Percentiles rank a stretch among this genome's conserved stretches.
These are phyloP conservation scores for Sinopyrophorus schimmeli DNA, from an alignment of 2,888 invertebrate genomes.

Conservation along the genomic window DNA sequence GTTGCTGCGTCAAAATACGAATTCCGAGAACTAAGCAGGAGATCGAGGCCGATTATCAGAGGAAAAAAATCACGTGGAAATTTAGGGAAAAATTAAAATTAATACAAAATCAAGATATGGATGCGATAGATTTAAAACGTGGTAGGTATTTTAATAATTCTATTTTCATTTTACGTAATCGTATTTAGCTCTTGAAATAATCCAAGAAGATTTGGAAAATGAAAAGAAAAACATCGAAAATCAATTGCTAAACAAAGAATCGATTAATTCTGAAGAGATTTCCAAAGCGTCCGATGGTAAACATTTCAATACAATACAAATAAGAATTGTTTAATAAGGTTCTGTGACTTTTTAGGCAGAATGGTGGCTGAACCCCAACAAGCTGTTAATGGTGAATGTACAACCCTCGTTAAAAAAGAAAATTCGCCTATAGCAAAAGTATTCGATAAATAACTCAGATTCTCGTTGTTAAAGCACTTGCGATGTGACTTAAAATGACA, in stretches of 20 bases:
- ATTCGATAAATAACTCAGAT: no score
- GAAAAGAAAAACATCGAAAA: constrained; percentile 56
- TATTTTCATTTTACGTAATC: constrained; percentile 3
- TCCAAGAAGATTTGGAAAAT: constrained; percentile 65
- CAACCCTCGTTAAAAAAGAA: no score
- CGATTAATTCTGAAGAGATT: no score
- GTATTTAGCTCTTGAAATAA: constrained; percentile 66
- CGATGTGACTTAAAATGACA: no score
- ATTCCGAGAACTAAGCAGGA: constrained; percentile 94
- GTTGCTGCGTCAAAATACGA: constrained; percentile 88
- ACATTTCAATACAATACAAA: no score
- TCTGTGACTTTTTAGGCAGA: constrained; percentile 12
- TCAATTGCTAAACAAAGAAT: no score
- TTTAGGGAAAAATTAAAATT: constrained; percentile 80
- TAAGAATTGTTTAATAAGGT: no score
- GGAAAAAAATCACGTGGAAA: constrained; percentile 79
- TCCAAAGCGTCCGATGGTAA: no score
- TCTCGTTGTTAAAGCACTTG: no score
- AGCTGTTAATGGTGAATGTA: constrained; percentile 15
- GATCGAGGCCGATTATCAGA: constrained; percentile 89
- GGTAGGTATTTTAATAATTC: constrained; percentile 57
- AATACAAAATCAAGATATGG: constrained; percentile 85
- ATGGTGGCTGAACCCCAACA: constrained; percentile 39
- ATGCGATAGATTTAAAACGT: constrained; percentile 75
- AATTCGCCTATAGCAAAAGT: no score